A percentile compares a stretch with the other conserved stretches of the same genome.
Evolutionary conservation across 2,113 vertebrate genomes (phyloP).

Genomic region (Oxyura jamaicensis): DNA sequence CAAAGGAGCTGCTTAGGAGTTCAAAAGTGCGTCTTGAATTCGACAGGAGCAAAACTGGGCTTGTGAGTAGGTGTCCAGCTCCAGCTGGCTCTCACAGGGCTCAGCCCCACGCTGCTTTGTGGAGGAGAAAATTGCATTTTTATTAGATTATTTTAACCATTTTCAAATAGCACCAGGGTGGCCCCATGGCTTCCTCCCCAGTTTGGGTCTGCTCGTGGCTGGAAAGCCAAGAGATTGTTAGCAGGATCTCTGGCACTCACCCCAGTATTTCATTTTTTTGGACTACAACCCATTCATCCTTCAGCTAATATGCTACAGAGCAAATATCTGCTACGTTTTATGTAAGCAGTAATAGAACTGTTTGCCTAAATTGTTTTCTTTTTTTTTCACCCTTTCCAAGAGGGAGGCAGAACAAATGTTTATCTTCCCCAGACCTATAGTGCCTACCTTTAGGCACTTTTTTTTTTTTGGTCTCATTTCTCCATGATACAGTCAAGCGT

Average conservation of each 20-base stretch:
- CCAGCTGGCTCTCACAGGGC: neutral
- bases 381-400: neutral
- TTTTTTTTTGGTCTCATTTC: neutral
- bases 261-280: fast-evolving
- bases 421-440: neutral
- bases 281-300: neutral
- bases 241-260: neutral
- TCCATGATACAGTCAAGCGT: neutral
- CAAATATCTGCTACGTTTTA: neutral
- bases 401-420: neutral
- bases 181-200: fast-evolving
- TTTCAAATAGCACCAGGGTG: neutral
- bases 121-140: neutral
- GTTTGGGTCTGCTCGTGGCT: neutral
- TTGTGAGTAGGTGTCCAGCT: neutral
- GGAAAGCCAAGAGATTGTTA: neutral
- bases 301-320: neutral
- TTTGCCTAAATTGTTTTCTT: neutral
- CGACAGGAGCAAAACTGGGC: neutral
- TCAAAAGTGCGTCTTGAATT: neutral
- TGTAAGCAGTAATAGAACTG: neutral
- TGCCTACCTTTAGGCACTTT: neutral
- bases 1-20: fast-evolving
- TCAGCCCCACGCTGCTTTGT: neutral
- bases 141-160: neutral